Evolutionary conservation across 2,888 invertebrate genomes (phyloP), one percentile per base, ranked within the genome.

Genomic region (Drosophila pseudotalamancana): DNA sequence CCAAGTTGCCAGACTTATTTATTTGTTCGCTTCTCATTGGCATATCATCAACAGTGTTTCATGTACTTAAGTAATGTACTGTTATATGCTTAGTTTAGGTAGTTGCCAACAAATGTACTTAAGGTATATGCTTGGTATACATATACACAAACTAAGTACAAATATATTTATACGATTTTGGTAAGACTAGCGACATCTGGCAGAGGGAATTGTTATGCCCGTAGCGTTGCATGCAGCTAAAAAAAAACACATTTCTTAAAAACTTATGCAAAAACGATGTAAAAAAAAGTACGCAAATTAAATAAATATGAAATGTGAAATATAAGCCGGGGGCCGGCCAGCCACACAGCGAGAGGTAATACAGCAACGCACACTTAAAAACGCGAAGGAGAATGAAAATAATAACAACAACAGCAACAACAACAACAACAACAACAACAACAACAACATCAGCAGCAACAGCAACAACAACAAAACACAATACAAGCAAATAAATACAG

Each of bases 221-320:
- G 55, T 39, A 39, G 49, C 45, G 45, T 45, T 37, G 40, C 9
- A 43, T 48, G 50, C 40, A 39, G 64, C 43, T 18, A 14, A 64
- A 18, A 29, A 14, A n/a, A 63, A 49, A 59, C 56, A 67, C 60
- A 65, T 65, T 68, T 54, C 34, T 50, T 64, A 59, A 62, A 73
- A 80, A 80, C 59, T 84, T 72, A 74, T 74, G 63, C 84, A 66
- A 72, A 71, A 77, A 74, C 11, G 59, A 61, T 29, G 43, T 27
- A 80, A 84, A 60, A 72, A 63, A 65, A 84, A 74, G 75, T 70
- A 73, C 46, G 62, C 73, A 66, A 83, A 85, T 85, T 79, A 85
- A 79, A 81, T 81, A 81, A 82, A 85, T 79, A 82, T 85, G 83
- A 81, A 82, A 81, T 73, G 76, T 71, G 60, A 66, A 73, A 59